These are phyloP conservation scores for Cynoglossus semilaevis DNA, from an alignment of 2,113 vertebrate species.

Conservation along the genomic window DNA sequence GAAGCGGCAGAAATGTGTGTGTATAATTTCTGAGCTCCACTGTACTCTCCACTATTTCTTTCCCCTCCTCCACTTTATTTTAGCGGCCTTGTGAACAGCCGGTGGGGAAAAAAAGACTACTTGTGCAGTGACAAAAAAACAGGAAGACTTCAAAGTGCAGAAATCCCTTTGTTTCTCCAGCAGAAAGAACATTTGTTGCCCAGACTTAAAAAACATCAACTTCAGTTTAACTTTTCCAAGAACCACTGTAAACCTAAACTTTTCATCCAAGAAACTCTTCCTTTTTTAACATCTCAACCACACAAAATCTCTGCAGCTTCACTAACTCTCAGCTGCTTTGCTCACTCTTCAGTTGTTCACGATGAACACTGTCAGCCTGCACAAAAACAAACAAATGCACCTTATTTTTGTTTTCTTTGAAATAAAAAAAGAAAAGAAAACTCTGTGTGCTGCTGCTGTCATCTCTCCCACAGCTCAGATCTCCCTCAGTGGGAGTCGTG, in stretches of 20 bases:
- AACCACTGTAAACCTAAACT: slow-evolving; percentile 40
- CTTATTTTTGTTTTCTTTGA: slow-evolving; percentile 45
- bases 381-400: slow-evolving; percentile 50
- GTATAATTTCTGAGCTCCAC: slow-evolving; percentile 47
- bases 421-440: slow-evolving; percentile 9
- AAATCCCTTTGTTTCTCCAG: slow-evolving; percentile 25
- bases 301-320: not conserved
- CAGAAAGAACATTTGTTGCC: not conserved
- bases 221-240: slow-evolving; percentile 47
- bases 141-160: slow-evolving; percentile 27
- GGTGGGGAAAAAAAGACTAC: slow-evolving; percentile 37
- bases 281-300: not conserved
- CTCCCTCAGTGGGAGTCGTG: slow-evolving; percentile 48
- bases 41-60: slow-evolving; percentile 30
- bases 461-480: slow-evolving; percentile 43
- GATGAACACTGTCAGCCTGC: slow-evolving; percentile 15
- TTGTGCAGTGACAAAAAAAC: slow-evolving; percentile 36
- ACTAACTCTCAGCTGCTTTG: no score
- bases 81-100: slow-evolving; percentile 53
- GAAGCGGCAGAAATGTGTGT: slow-evolving; percentile 14
- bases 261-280: slow-evolving; percentile 26
- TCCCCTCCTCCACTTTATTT: slow-evolving; percentile 65
- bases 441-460: slow-evolving; percentile 62
- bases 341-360: no score
- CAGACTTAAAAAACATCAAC: not conserved